These are phyloP conservation scores for Plagodis pulveraria DNA, from an alignment of 2,888 invertebrate species.

Conservation along the genomic window DNA sequence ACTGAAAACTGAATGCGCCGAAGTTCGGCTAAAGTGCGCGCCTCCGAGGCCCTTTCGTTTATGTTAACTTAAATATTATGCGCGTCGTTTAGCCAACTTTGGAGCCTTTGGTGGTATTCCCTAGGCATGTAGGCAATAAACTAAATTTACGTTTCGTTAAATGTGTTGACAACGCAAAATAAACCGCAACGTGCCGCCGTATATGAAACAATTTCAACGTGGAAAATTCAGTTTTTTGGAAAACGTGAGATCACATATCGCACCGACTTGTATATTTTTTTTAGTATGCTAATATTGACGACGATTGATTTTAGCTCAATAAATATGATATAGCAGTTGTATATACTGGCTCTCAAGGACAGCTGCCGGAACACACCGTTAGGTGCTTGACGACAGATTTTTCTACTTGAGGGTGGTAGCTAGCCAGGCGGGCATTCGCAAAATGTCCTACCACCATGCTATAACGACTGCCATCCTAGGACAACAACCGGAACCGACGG, in stretches of 20 bases:
- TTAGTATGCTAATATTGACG: background rate
- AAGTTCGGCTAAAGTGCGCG: conserved; percentile 41
- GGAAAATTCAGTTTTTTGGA: background rate
- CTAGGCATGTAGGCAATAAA: conserved; percentile 21
- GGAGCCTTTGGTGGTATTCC: conserved; percentile 15
- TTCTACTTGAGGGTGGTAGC: too few species aligned
- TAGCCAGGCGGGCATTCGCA: too few species aligned
- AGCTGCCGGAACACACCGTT: too few species aligned
- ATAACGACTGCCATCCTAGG: too few species aligned
- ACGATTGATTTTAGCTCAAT: background rate
- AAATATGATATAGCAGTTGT: conserved; percentile 8
- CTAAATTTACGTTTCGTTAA: conserved; percentile 7
- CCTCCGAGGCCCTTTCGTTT: conserved; percentile 45
- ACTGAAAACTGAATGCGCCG: conserved; percentile 32
- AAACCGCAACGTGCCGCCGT: background rate
- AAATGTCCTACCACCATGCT: too few species aligned
- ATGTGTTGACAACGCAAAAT: conserved; percentile 7
- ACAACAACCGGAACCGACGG: too few species aligned
- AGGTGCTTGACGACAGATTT: too few species aligned
- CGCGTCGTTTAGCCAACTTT: conserved; percentile 26
- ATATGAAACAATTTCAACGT: background rate
- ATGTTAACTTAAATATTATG: conserved; percentile 54
- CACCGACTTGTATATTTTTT: background rate
- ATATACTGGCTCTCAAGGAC: too few species aligned
- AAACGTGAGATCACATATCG: background rate